Conservation (phyloP, 1,140 invertebrate genomes). For the Agraylea sexmaculata region DNA sequence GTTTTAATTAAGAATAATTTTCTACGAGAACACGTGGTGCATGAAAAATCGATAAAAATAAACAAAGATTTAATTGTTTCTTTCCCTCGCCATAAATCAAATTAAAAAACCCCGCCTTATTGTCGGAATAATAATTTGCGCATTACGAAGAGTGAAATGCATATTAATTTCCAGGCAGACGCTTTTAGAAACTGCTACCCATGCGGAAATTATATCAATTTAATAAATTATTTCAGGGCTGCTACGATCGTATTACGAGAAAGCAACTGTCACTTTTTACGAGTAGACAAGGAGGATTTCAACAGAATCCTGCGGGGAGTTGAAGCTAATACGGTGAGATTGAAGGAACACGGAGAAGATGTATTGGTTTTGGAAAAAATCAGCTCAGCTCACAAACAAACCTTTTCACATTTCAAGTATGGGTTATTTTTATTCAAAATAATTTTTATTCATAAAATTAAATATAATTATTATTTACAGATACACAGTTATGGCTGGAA, state of each 20-base stretch:
- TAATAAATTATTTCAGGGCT: constrained; percentile 61
- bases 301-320: constrained; percentile 75
- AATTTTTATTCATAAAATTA: not conserved
- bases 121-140: too few relatives aligned
- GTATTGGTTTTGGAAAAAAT: constrained; percentile 75
- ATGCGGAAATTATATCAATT: too few relatives aligned
- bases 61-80: too few relatives aligned
- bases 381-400: constrained; percentile 31
- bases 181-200: too few relatives aligned
- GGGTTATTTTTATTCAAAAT: constrained; percentile 13
- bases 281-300: constrained; percentile 83
- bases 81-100: too few relatives aligned
- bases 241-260: constrained; percentile 75
- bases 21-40: too few relatives aligned
- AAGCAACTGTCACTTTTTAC: constrained; percentile 73
- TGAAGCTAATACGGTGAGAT: constrained; percentile 75
- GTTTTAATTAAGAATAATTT: too few relatives aligned
- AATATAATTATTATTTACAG: constrained; percentile 33
- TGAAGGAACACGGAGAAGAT: constrained; percentile 81
- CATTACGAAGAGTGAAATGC: too few relatives aligned
- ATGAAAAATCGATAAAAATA: too few relatives aligned
- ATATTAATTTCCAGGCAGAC: too few relatives aligned
- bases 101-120: too few relatives aligned
- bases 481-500: constrained; percentile 83
- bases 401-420: constrained; percentile 51